phyloP scores from a whole-genome alignment of 2,888 invertebrate species.

The Thalpophila matura region DNA sequence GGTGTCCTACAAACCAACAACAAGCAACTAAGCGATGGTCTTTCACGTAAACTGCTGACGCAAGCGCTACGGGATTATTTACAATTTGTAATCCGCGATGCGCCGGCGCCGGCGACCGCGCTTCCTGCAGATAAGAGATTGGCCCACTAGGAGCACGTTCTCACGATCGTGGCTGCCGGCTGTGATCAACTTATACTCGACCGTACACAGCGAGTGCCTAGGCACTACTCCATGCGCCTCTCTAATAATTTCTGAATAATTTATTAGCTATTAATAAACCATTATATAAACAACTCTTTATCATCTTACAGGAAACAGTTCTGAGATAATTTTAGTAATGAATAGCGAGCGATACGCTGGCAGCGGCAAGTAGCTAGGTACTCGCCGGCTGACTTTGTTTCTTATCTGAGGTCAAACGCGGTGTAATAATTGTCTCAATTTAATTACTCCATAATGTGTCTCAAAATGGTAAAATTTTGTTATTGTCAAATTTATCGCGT shows the following conservation, averaged over 20 bases:
- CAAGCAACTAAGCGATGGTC: constrained; percentile 16
- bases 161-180: constrained; percentile 69
- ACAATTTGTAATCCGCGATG: constrained; percentile 77
- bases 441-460: constrained; percentile 72
- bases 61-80: constrained; percentile 76
- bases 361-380: too few species aligned
- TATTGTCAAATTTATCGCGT: constrained; percentile 57
- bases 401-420: constrained; percentile 74
- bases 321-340: constrained; percentile 74
- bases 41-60: constrained; percentile 64
- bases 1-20: constrained; percentile 30
- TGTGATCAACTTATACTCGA: constrained; percentile 29
- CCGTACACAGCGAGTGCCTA: constrained; percentile 24
- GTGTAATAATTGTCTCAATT: constrained; percentile 70
- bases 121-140: constrained; percentile 88
- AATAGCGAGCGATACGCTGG: constrained; percentile 57
- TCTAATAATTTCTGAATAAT: constrained; percentile 47
- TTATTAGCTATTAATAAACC: constrained; percentile 66
- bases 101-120: constrained; percentile 78
- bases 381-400: constrained; percentile 72
- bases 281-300: constrained; percentile 73
- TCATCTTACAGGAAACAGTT: constrained; percentile 73
- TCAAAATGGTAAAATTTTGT: constrained; percentile 60
- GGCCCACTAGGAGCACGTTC: constrained; percentile 76
- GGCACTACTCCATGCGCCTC: constrained; percentile 18